Base-by-base conservation (phyloP, 2,888 invertebrate genomes). In the Cenopis cana region DNA sequence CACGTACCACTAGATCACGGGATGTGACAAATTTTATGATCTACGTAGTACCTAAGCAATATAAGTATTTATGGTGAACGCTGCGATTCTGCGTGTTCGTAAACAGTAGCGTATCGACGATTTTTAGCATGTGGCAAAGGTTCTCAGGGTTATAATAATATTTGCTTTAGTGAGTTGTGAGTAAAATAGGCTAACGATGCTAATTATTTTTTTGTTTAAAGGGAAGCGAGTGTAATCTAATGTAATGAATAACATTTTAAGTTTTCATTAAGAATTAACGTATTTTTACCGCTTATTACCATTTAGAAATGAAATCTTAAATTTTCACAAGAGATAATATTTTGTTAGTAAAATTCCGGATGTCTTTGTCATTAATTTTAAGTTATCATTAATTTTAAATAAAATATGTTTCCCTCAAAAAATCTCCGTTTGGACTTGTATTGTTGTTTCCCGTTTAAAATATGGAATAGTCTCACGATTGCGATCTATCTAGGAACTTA, bases 21-120 rank as follows among this genome's bases (percentile, higher is more conserved):
- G 84, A 85, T 85, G 82, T 86, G 82, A 84, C 82, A 83, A 82
- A 82, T 83, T 82, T 82, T 78, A 76, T 72, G 24, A 24, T 61
- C 71, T 33, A 5, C 5, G 3, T 71, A 75, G 78, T 78, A n/a
- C n/a, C n/a, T n/a, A 77, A 80, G 76, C 78, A 78, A 76, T 77
- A 80, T 78, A 33, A 33, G 33, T 33, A 81, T 75, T 78, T 76
- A 76, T 79, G 73, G 74, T 74, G 74, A 71, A 73, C 76, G 72
- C 76, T 76, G 68, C 72, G 70, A 78, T 73, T 76, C 79, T 75
- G 74, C 68, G 56, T 81, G 80, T 80, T 81, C 79, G 77, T 79
- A 80, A 81, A 79, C 77, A 80, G 46, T 68, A 49, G 67, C 66
- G 50, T 60, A 68, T 67, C 55, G 72, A 65, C 59, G 61, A 62